Base-by-base conservation (phyloP, 1,140 invertebrate genomes). In the Periplaneta americana region DNA sequence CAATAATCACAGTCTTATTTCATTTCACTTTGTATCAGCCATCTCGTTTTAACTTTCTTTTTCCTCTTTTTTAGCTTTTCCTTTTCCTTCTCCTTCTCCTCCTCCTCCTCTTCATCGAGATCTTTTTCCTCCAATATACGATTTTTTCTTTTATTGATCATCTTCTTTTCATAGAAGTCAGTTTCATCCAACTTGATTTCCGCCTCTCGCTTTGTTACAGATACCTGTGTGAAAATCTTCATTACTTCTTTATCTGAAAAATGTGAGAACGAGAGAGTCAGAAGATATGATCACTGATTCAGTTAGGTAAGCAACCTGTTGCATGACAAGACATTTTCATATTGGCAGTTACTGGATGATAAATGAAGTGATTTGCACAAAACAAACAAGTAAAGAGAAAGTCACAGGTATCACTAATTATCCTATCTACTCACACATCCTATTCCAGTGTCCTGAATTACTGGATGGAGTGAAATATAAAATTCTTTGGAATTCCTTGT, bases 161-260 rank as follows among this genome's bases (percentile, higher is more conserved):
- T 90, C 84, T 94, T 95, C 81, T 95, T 93, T 87, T 98, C 96
- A 86, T 96, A 96, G 88, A 98, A 98, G 86, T 98, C 95, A 83
- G 93, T 93, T 87, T 98, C 95, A 85, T 99, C 97, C 33, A 99
- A 88, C 86, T 93, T 93, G 77, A 99, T 96, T 87, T 98, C 96
- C 11, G 97, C 96, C 88, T 99, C 96, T 77, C 97, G 91, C 85
- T 96, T 94, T 0, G 96, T 94, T 0, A 98, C 95, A 82, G 96
- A 95, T 22, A 99, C 95, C 89, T 98, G 96, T 10, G 95, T 96
- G 81, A 98, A 94, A 83, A 98, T 97, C 83, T 93, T 94, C 32
- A 93, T 91, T 1, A 97, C 94, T 89, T 96, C 93, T 83, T 93
- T 93, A 85, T 97, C 96, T 96, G 86, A 22, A 89, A 89, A 78